Conservation (phyloP, 2,797 vertebrate genomes). For the Myotis myotis region DNA sequence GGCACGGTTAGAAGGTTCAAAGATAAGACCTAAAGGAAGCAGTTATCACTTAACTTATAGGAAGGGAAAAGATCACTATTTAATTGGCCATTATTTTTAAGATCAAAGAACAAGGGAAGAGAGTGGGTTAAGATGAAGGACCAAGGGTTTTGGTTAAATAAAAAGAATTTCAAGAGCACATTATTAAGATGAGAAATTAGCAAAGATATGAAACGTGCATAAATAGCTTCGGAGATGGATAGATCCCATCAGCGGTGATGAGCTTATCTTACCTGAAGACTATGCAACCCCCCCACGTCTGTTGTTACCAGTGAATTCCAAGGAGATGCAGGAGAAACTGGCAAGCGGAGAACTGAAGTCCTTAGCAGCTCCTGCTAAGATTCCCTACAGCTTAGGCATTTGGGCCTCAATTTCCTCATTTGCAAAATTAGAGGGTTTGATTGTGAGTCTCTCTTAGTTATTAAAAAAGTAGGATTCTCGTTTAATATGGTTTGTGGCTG, state of each 20-base stretch:
- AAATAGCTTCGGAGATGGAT: neutral
- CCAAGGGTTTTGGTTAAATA: slow-evolving; percentile 4
- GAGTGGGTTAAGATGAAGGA: neutral
- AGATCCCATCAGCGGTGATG: neutral
- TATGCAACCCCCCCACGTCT: neutral
- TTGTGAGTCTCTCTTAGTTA: neutral
- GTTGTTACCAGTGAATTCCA: neutral
- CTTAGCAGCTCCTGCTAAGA: neutral
- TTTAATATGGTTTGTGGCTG: neutral
- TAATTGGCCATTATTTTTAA: neutral
- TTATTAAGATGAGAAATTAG: slow-evolving; percentile 31
- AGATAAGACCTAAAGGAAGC: neutral
- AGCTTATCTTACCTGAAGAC: neutral
- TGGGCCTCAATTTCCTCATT: neutral
- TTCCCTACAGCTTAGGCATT: neutral
- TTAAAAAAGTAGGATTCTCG: slow-evolving; percentile 20
- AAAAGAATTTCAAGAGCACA: neutral
- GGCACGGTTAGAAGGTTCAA: neutral
- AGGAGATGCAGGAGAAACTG: neutral
- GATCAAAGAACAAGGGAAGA: neutral
- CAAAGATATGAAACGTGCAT: neutral
- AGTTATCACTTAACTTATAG: neutral
- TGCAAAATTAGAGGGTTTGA: slow-evolving; percentile 41
- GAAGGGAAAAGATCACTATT: slow-evolving; percentile 10
- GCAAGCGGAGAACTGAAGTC: neutral